These are phyloP conservation scores for Gymnorhina tibicen DNA, from an alignment of 2,113 vertebrate genomes.

Conservation along the genomic window DNA sequence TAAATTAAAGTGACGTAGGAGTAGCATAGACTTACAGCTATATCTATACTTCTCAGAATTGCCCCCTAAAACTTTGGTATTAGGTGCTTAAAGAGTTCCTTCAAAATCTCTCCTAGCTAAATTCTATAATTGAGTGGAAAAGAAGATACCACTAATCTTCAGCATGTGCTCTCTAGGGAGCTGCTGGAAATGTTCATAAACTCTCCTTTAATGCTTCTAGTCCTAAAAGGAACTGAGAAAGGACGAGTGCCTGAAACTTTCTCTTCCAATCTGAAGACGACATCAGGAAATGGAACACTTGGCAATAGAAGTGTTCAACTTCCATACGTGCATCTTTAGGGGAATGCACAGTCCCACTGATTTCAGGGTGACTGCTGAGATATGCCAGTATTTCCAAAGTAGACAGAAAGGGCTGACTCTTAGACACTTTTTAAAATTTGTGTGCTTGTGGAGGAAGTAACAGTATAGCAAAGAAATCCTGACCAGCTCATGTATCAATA, in stretches of 20 bases:
- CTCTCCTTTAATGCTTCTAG: background rate
- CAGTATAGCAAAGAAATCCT: background rate
- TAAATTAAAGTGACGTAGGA: background rate
- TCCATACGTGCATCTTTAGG: rapidly evolving
- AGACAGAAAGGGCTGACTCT: background rate
- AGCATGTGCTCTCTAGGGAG: background rate
- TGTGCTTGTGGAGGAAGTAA: background rate
- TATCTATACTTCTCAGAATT: background rate
- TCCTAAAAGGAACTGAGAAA: background rate
- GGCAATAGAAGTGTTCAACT: background rate
- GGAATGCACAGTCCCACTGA: background rate
- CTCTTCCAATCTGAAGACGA: background rate
- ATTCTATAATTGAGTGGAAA: background rate
- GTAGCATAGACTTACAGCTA: background rate
- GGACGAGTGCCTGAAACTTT: background rate
- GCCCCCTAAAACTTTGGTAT: background rate
- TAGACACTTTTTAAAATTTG: background rate
- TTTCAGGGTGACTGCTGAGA: background rate
- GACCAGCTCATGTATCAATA: background rate
- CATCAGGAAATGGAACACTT: background rate
- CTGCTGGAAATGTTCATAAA: background rate
- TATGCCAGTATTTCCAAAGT: background rate
- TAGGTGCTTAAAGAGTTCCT: background rate
- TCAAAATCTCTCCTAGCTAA: background rate
- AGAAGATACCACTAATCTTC: background rate